Evolutionary conservation across 2,888 invertebrate species (phyloP).

Genomic region (Lasioglossum oenotherae): DNA sequence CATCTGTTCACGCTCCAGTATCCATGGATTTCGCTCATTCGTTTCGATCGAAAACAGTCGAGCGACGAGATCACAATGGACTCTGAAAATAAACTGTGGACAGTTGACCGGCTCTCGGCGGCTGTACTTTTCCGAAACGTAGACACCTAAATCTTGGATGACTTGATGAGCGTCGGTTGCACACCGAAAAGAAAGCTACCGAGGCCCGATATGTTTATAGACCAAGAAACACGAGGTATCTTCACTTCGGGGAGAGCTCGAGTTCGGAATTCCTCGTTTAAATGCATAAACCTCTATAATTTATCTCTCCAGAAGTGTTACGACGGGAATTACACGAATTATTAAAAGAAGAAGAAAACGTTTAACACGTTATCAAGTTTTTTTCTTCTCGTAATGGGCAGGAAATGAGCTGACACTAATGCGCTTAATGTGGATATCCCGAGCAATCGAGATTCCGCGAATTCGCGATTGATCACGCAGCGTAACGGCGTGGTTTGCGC

Average conservation of each 20-base stretch:
- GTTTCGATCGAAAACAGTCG: constrained; percentile 16
- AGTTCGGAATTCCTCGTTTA: background rate
- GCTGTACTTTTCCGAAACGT: background rate
- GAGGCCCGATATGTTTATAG: constrained; percentile 9
- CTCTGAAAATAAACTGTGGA: background rate
- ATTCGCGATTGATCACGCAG: constrained; percentile 21
- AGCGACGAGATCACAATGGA: background rate
- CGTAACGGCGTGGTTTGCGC: constrained; percentile 53
- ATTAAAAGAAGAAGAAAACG: background rate
- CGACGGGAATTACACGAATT: background rate
- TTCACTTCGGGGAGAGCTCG: background rate
- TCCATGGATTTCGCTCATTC: constrained; percentile 25
- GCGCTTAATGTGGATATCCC: background rate
- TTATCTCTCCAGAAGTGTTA: background rate
- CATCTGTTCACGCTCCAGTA: constrained; percentile 11
- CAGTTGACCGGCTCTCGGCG: background rate
- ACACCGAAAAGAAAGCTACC: background rate
- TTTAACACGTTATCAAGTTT: background rate
- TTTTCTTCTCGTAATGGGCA: background rate
- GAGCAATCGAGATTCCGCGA: constrained; percentile 16
- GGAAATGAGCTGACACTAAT: background rate
- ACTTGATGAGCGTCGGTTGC: background rate
- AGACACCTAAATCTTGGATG: constrained; percentile 10
- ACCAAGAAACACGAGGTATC: background rate
- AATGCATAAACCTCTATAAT: background rate